Evolutionary conservation across 1,140 invertebrate genomes (phyloP).

Genomic region (Bemisia tabaci): DNA sequence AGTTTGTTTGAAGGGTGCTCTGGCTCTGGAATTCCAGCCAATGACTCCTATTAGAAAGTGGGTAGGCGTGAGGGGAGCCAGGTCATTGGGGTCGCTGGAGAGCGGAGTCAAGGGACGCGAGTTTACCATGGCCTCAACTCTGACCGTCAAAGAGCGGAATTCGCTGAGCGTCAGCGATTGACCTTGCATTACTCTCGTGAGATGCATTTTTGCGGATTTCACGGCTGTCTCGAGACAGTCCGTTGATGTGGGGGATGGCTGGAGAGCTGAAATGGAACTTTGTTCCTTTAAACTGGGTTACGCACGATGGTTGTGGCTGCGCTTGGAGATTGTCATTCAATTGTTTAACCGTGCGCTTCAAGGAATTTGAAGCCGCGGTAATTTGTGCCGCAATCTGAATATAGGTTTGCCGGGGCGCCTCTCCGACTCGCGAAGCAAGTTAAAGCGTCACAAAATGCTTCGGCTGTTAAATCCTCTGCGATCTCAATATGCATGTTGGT

Average conservation of each 20-base stretch:
- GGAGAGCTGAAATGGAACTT: neutral
- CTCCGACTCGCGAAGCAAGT: constrained; percentile 8
- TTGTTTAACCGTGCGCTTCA: neutral
- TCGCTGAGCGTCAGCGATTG: constrained; percentile 24
- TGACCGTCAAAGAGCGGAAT: constrained; percentile 22
- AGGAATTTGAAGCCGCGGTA: constrained; percentile 14
- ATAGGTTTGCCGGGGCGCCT: constrained; percentile 6
- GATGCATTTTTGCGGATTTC: constrained; percentile 12
- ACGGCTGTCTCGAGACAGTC: constrained; percentile 25
- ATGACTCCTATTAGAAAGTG: constrained; percentile 23
- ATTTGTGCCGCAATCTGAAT: constrained; percentile 13
- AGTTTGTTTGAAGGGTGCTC: neutral
- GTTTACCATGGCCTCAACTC: constrained; percentile 27
- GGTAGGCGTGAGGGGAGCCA: constrained; percentile 22
- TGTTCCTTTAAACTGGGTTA: neutral
- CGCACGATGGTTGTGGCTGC: neutral
- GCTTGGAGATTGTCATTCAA: neutral
- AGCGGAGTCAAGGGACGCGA: constrained; percentile 29
- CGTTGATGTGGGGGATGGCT: constrained; percentile 6
- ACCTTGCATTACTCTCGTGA: neutral
- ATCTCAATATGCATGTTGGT: too few relatives aligned
- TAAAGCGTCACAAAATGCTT: constrained; percentile 19
- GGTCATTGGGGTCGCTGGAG: constrained; percentile 23
- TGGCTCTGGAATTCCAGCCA: neutral
- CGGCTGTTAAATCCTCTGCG: constrained; percentile 18